Evolutionary conservation across 2,888 invertebrate species (phyloP).

Genomic region (Stenotaenia linearis): DNA sequence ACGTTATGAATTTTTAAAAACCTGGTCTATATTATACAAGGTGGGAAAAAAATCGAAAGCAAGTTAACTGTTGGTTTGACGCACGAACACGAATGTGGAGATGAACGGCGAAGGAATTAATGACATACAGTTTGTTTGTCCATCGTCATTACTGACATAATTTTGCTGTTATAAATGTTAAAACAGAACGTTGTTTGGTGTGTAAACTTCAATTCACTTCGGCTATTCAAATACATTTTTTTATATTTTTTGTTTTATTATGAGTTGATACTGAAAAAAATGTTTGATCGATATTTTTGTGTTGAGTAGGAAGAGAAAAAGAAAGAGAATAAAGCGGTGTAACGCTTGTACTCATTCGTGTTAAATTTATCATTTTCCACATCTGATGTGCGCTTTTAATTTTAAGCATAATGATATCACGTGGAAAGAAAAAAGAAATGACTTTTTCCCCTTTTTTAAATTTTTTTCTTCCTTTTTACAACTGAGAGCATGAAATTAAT

Average conservation of each 20-base stretch:
- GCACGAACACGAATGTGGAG: not conserved
- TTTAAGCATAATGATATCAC: constrained; percentile 9
- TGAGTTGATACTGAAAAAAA: too few species aligned
- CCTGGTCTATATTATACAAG: not conserved
- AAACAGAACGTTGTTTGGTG: not conserved
- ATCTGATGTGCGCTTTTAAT: constrained; percentile 5
- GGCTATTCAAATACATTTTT: too few species aligned
- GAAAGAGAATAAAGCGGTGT: not conserved
- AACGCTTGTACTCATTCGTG: not conserved
- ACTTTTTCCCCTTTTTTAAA: not conserved
- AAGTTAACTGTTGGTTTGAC: not conserved
- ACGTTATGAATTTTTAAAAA: constrained; percentile 14
- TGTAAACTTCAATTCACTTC: too few species aligned
- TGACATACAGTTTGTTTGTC: not conserved
- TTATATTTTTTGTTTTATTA: too few species aligned
- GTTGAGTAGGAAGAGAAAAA: not conserved
- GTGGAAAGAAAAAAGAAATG: constrained; percentile 1
- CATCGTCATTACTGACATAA: not conserved
- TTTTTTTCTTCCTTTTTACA: not conserved
- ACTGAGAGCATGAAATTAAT: not conserved
- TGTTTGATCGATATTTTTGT: not conserved
- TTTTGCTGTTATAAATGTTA: not conserved
- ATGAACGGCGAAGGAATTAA: not conserved
- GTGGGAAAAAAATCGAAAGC: not conserved
- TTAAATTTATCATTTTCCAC: not conserved